Conservation (phyloP, 2,797 vertebrate genomes). For the Anableps anableps region DNA sequence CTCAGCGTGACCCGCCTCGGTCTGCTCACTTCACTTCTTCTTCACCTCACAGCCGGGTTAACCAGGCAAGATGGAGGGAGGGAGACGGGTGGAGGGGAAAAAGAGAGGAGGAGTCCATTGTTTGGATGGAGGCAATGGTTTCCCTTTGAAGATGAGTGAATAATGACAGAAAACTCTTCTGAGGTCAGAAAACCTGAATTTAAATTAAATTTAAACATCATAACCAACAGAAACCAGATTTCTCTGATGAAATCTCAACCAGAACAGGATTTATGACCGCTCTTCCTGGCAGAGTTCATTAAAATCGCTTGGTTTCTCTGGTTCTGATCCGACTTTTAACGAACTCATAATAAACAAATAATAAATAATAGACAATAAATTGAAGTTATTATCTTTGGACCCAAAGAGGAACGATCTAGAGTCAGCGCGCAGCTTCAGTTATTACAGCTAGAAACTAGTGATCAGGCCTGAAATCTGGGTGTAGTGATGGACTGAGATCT, state of each 20-base stretch:
- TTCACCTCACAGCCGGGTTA: conserved; percentile 80
- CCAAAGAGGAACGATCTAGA: no score
- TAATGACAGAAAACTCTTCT: conserved; percentile 50
- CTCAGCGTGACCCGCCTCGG: conserved; percentile 78
- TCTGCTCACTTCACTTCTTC: conserved; percentile 76
- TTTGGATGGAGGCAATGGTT: conserved; percentile 52
- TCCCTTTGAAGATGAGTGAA: conserved; percentile 44
- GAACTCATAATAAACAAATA: no score
- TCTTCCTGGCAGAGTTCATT: neutral
- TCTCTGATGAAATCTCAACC: neutral
- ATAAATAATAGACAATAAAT: no score
- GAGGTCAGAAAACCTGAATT: conserved; percentile 26
- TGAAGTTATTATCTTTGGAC: no score
- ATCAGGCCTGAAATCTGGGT: no score
- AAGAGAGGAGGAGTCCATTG: conserved; percentile 56
- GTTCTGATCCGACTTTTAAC: neutral
- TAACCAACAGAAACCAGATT: no score
- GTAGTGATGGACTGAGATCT: no score
- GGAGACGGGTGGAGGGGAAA: conserved; percentile 12
- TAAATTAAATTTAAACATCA: neutral
- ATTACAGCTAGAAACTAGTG: no score
- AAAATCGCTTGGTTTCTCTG: neutral
- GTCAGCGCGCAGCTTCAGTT: no score
- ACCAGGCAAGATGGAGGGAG: conserved; percentile 77
- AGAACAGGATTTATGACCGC: neutral